Base-by-base conservation (phyloP, 2,113 vertebrate species). In the Promerops cafer region DNA sequence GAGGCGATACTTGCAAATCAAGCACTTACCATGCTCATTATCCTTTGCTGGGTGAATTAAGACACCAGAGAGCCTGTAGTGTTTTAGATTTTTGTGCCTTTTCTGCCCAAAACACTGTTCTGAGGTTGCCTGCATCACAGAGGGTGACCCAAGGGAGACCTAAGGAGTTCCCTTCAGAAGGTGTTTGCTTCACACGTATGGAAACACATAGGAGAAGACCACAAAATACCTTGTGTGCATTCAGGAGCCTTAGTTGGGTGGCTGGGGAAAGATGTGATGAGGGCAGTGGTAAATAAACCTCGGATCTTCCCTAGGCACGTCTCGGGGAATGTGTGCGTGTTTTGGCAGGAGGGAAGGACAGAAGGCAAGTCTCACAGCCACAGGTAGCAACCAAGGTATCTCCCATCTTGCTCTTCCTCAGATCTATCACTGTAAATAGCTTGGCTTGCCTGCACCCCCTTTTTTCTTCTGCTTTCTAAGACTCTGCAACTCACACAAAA, bases 391-490 rank as follows among this genome's bases (percentile, higher is more conserved):
- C 13, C 1, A 3, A 72, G 61, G 27, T 68, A 56, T 61, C 74
- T 70, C 60, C 24, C 39, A 60, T 66, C 52, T 78, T 87, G 31
- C 24, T 68, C 37, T 81, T 94, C 72, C 50, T 22, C 52, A 59
- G 23, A 60, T 74, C 31, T 63, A 30, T 42, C 45, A 30, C 44
- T 68, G 53, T 40, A 81, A 84, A 53, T 35, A 78, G 16, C 11
- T 56, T 54, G 75, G 12, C 44, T 93, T 78, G 20, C 79, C 83
- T 63, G 14, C 45, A 56, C 6, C 35, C 30, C 1, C 9, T 72
- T 79, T 35, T 90, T 78, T 39, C 42, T 60, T 78, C 57, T 89
- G 44, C 94, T 95, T 96, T 93, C 87, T 57, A 93, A 92, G 80
- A 60, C 79, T 88, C 75, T 92, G 37, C 59, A 93, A 40, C 35